Percentiles rank a stretch among this genome's conserved stretches.
phyloP scores from a whole-genome alignment of 1,140 invertebrate species.

The Aporrectodea caliginosa region DNA sequence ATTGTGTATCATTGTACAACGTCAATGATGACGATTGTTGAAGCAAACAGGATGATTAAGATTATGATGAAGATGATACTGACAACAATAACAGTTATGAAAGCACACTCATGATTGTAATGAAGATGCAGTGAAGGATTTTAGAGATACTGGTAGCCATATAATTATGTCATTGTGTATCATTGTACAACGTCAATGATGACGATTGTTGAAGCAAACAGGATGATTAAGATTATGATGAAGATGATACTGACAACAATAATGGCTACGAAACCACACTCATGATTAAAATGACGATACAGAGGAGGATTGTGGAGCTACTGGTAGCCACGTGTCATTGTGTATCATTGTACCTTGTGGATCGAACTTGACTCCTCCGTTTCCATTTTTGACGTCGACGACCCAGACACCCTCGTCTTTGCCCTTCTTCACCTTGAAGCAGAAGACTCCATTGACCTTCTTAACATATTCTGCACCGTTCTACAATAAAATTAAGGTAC shows the following conservation, averaged over 20 bases:
- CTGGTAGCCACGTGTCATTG: too few species aligned
- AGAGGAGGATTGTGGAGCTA: not conserved
- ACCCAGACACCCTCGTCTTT: conserved; percentile 80
- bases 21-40: conserved; percentile 28
- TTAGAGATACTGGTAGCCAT: too few species aligned
- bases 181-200: too few species aligned
- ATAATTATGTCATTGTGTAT: too few species aligned
- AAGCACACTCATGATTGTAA: too few species aligned
- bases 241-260: too few species aligned
- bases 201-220: too few species aligned
- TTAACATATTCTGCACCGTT: conserved; percentile 73
- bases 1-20: too few species aligned
- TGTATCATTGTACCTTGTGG: conserved; percentile 66
- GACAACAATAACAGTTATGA: conserved; percentile 20
- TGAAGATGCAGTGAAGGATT: too few species aligned
- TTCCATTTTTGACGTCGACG: conserved; percentile 82
- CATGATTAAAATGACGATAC: too few species aligned
- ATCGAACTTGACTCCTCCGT: conserved; percentile 75
- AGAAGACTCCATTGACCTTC: conserved; percentile 79
- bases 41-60: conserved; percentile 23
- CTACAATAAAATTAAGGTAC: conserved; percentile 36
- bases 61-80: conserved; percentile 28
- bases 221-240: too few species aligned
- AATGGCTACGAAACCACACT: too few species aligned
- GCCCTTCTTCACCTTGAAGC: conserved; percentile 77